Conservation (phyloP, 1,140 invertebrate species). For the Conopomorpha cramerella region DNA sequence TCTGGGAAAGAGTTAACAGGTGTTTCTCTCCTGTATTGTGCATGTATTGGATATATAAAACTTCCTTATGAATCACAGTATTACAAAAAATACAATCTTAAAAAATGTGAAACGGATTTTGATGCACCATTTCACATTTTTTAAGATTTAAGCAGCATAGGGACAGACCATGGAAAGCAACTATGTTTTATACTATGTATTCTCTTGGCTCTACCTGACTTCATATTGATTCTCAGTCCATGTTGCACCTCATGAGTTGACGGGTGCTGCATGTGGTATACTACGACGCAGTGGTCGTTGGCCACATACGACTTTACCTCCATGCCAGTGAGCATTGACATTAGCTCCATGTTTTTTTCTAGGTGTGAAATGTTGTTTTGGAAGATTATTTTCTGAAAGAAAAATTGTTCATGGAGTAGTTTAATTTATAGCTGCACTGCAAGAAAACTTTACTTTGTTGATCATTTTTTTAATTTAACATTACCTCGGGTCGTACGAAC, state of each 20-base stretch:
- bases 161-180: no score
- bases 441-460: no score
- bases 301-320: constrained; percentile 36
- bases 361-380: constrained; percentile 20
- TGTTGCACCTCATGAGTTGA: constrained; percentile 21
- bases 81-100: no score
- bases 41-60: no score
- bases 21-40: no score
- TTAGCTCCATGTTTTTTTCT: constrained; percentile 23
- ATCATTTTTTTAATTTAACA: constrained; percentile 2
- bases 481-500: constrained; percentile 33
- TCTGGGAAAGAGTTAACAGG: no score
- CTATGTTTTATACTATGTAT: no score
- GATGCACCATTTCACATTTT: no score
- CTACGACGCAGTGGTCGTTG: constrained; percentile 29
- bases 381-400: constrained; percentile 32
- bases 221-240: constrained; percentile 32
- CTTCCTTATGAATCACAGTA: no score
- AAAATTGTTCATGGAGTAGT: background rate
- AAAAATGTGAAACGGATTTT: no score
- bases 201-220: constrained; percentile 23
- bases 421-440: no score
- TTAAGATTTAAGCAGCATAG: no score
- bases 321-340: constrained; percentile 28
- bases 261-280: constrained; percentile 34